phyloP scores from a whole-genome alignment of 2,888 invertebrate genomes.

The Taenaris catops region DNA sequence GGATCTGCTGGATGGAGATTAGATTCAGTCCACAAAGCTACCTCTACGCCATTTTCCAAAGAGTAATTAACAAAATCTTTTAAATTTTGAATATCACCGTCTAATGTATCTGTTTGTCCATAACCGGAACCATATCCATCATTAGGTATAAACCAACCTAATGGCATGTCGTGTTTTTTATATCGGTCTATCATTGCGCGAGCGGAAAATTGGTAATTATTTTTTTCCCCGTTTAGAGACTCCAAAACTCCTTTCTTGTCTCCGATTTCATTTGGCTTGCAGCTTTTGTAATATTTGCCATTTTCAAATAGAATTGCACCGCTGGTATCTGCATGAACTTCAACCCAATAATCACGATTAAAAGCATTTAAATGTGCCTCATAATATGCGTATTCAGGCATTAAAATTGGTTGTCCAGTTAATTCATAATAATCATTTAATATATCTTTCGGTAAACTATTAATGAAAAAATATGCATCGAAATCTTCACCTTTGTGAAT shows the following conservation, averaged over 20 bases:
- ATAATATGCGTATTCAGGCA: conserved; percentile 66
- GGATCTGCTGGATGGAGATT: conserved; percentile 58
- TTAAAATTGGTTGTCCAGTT: conserved; percentile 56
- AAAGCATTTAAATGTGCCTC: conserved; percentile 67
- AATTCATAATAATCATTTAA: conserved; percentile 62
- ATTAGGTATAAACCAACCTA: conserved; percentile 70
- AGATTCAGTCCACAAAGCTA: conserved; percentile 66
- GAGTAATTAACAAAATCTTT: conserved; percentile 54
- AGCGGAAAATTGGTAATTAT: conserved; percentile 70
- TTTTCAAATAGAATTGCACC: conserved; percentile 62
- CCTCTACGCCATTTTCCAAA: conserved; percentile 51
- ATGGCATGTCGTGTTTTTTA: conserved; percentile 54
- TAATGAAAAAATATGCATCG: conserved; percentile 64
- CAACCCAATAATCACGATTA: conserved; percentile 69
- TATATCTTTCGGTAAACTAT: conserved; percentile 42
- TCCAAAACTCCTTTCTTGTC: conserved; percentile 55
- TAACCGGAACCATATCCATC: conserved; percentile 70
- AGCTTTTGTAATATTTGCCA: conserved; percentile 58
- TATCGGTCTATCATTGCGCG: conserved; percentile 69
- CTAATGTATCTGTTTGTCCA: conserved; percentile 59
- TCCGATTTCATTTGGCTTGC: conserved; percentile 49
- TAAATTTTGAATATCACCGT: conserved; percentile 62
- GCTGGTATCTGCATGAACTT: conserved; percentile 37
- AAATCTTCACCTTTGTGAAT: conserved; percentile 44
- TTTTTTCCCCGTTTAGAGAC: conserved; percentile 64